Base-by-base conservation (phyloP, 2,113 vertebrate genomes). In the Scomber colias region DNA sequence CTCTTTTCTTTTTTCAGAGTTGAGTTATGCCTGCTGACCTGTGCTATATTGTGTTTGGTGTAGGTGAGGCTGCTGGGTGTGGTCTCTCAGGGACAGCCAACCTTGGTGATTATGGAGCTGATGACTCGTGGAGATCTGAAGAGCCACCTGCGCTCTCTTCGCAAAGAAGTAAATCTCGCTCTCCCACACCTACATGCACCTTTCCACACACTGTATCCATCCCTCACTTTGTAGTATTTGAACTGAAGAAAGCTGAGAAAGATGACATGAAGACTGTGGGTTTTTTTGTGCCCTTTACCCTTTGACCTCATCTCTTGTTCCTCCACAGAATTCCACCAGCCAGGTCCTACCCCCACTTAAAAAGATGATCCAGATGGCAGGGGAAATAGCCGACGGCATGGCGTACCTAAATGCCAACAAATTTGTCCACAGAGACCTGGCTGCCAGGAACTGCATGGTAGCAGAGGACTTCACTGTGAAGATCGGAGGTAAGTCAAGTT, bases 361-460 rank as follows among this genome's bases (percentile, higher is more conserved):
- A 93, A 99, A 98, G 95, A 99, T 99, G 98, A 99, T 97, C 89
- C 98, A 99, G 94, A 99, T 99, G 98, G 96, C 98, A 0, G 97
- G 98, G 0, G 98, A 99, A 94, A 99, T 99, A 13, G 98, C 98
- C 0, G 98, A 99, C 0, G 98, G 98, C 89, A 99, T 99, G 98
- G 96, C 98, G 0, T 99, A 99, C 90, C 97, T 99, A 88, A 99
- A 99, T 0, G 97, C 98, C 94, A 99, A 99, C 94, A 99, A 99
- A 93, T 99, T 99, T 27, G 98, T 99, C 77, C 98, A 99, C 92
- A 93, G 98, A 88, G 98, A 99, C 84, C 95, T 99, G 5, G 98
- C 98, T 3, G 98, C 98, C 11, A 96, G 98, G 57, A 99, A 99
- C 93, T 99, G 98, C 93, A 99, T 99, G 98, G 98, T 99, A 75